A percentile compares a stretch with the other conserved stretches of the same genome.
Evolutionary conservation across 2,888 invertebrate genomes (phyloP).

Genomic region (Agriopis aurantiaria): DNA sequence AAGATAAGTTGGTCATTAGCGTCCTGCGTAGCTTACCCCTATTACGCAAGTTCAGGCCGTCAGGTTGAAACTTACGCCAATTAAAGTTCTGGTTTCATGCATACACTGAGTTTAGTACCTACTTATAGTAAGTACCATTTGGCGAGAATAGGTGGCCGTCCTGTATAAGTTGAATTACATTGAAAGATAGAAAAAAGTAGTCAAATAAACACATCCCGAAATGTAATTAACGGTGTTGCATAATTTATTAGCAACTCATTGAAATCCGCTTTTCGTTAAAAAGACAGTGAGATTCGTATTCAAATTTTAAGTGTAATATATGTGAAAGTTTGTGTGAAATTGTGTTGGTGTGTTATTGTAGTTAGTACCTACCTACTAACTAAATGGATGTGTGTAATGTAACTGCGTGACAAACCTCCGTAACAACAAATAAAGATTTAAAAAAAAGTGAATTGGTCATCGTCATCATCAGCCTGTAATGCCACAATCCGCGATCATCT

Average conservation of each 20-base stretch:
- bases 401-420: too few relatives aligned
- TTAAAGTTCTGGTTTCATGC: slow-evolving; percentile 19
- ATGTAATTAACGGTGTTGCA: slow-evolving; percentile 5
- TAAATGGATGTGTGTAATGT: not conserved
- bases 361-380: not conserved
- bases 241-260: slow-evolving; percentile 10
- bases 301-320: not conserved
- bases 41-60: slow-evolving; percentile 18
- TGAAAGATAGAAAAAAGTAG: not conserved
- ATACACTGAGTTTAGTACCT: slow-evolving; percentile 22
- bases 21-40: slow-evolving; percentile 7
- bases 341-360: not conserved
- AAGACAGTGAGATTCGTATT: slow-evolving; percentile 10
- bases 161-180: too few relatives aligned
- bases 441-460: too few relatives aligned
- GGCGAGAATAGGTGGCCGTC: not conserved
- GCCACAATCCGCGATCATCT: too few relatives aligned
- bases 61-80: slow-evolving; percentile 13
- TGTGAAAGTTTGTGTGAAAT: not conserved
- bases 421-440: too few relatives aligned
- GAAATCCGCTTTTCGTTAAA: slow-evolving; percentile 17
- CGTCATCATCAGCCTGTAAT: too few relatives aligned
- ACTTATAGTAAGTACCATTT: slow-evolving; percentile 25
- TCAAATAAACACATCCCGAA: not conserved
- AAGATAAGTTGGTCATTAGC: not conserved